Base-by-base conservation (phyloP, 2,888 invertebrate genomes). In the Notodonta dromedarius region DNA sequence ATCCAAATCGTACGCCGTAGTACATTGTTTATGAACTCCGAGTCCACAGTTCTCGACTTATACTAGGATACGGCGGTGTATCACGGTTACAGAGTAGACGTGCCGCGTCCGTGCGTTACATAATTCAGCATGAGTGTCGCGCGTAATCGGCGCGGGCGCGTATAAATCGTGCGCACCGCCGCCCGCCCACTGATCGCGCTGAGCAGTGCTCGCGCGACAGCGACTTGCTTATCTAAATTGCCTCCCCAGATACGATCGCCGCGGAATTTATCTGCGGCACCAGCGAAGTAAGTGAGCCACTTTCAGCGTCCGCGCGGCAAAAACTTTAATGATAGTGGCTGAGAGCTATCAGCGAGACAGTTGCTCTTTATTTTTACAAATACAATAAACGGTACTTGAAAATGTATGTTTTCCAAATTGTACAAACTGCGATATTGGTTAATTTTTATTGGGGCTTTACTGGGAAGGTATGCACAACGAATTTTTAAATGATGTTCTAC, bases 221-320 rank as follows among this genome's bases (percentile, higher is more conserved):
- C 44, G 24, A 84, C 84, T 87, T 86, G 85, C 84, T 89, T 91
- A 91, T 92, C 92, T 91, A 91, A 91, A 91, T 91, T 91, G 91
- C 89, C 85, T 88, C 74, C 77, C 76, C 72, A 85, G 91, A 90
- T 89, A 90, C 82, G 85, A 90, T 90, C 89, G 70, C 73, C 77
- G 81, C 83, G 79, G 84, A 85, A 90, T 90, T 89, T 90, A 91
- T 90, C 89, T 83, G 82, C 77, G 80, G 81, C 76, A 78, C 79
- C 76, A 73, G 73, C 77, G 73, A 80, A 81, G 82, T 82, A 80
- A 84, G 79, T 76, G 74, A 77, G 80, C 74, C 77, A 80, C 78
- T 85, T 86, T 85, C 82, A 86, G 82, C 79, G 80, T 73, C 71
- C 64, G 69, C 69, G 70, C 74, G 78, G 84, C 78, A 86, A 88